Base-by-base conservation (phyloP, 2,797 vertebrate species). In the Tenualosa thibaudeaui region DNA sequence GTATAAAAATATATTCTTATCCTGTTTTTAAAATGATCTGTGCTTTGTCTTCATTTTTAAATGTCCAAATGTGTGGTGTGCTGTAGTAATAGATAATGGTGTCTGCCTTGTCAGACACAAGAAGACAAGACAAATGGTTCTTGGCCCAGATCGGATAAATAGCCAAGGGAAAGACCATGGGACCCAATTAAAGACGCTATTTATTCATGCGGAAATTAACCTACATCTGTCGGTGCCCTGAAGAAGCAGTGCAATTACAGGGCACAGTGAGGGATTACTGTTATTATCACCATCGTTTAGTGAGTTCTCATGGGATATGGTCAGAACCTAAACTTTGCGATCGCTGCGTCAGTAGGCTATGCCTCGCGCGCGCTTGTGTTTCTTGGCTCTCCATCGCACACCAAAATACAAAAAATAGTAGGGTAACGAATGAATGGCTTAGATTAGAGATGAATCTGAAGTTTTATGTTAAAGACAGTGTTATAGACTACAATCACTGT, bases 1-100 rank as follows among this genome's bases (percentile, higher is more conserved):
- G 78, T 81, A 24, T 84, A 82, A 88, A 90, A 91, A 92, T 88
- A 89, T 87, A 93, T 90, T 90, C 87, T 89, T 84, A 87, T 86
- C 86, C 82, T 83, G 85, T 91, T 93, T 93, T 54, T 89, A 88
- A 90, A 81, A 12, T 81, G 26, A 0, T 81, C 65, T 84, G n/a
- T 58, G 51, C 81, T 37, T 10, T 86, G 83, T 89, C 49, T 85
- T 83, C 22, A 54, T 87, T 24, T 78, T 82, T 58, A 13, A 2
- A 15, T 78, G 24, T 1, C 9, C 53, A 24, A 8, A 9, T 24
- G n/a, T 56, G 54, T 19, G 1, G 19, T 22, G 54, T 0, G 5
- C 10, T 51, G 7, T 12, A 12, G 50, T 51, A 51, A 2, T 51
- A 51, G 1, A 51, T 12, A 0, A 51, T 6, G 7, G 10, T 51